phyloP scores from a whole-genome alignment of 2,888 invertebrate genomes.

The Lissonota sp. region DNA sequence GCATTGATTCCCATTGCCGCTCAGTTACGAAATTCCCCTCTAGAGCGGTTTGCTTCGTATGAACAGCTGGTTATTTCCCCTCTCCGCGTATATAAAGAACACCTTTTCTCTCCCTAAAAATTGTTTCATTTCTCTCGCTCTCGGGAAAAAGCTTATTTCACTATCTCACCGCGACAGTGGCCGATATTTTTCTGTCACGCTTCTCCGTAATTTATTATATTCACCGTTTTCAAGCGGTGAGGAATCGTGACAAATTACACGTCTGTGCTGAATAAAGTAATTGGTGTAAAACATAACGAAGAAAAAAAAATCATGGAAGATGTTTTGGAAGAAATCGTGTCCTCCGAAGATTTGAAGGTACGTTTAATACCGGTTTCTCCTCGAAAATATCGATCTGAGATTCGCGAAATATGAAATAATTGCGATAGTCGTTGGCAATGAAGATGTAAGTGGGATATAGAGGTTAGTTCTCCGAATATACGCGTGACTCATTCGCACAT shows the following conservation, averaged over 20 bases:
- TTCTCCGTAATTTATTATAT: background rate
- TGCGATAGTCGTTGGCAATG: conserved; percentile 15
- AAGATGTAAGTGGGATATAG: background rate
- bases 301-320: conserved; percentile 88
- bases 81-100: background rate
- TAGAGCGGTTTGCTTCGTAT: background rate
- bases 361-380: conserved; percentile 62
- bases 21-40: background rate
- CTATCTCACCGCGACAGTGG: conserved; percentile 37
- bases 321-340: conserved; percentile 91
- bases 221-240: background rate
- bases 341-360: conserved; percentile 93
- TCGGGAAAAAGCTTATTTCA: conserved; percentile 43
- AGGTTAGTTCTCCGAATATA: conserved; percentile 7
- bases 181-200: conserved; percentile 20
- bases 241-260: background rate
- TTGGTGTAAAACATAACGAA: no score
- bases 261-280: conserved; percentile 4
- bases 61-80: background rate
- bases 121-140: background rate
- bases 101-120: background rate
- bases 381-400: conserved; percentile 11
- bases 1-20: conserved; percentile 6
- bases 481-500: conserved; percentile 33
- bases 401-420: background rate